These are phyloP conservation scores for Leptinotarsa peninsularis DNA, from an alignment of 2,888 invertebrate genomes.

Conservation along the genomic window DNA sequence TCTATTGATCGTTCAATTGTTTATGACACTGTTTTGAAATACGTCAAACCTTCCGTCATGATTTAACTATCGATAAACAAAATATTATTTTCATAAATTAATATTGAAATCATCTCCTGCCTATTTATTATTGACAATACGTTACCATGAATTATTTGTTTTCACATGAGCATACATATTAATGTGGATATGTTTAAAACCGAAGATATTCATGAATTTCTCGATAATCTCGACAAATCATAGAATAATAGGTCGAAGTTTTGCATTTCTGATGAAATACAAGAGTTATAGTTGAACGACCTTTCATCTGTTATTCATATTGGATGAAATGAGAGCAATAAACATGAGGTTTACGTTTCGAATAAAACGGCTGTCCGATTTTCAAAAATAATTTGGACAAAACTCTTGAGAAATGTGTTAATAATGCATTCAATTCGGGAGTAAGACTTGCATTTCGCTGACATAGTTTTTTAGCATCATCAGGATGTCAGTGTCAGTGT, in stretches of 20 bases:
- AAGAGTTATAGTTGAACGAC: slow-evolving; percentile 17
- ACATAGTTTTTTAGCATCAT: too few species aligned
- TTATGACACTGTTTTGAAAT: background rate
- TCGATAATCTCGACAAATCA: slow-evolving; percentile 8
- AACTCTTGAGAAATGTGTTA: too few species aligned
- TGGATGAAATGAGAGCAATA: background rate
- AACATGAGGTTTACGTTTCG: too few species aligned
- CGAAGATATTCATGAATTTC: slow-evolving; percentile 5
- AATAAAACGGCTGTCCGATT: too few species aligned
- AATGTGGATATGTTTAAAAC: slow-evolving; percentile 34
- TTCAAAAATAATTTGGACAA: too few species aligned
- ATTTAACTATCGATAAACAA: slow-evolving; percentile 40
- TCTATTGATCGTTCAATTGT: background rate
- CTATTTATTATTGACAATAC: slow-evolving; percentile 45
- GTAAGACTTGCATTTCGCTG: too few species aligned
- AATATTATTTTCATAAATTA: slow-evolving; percentile 51
- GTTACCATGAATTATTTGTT: slow-evolving; percentile 49
- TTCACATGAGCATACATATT: slow-evolving; percentile 40
- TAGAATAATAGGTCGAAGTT: slow-evolving; percentile 12
- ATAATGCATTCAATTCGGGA: too few species aligned
- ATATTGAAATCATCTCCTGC: slow-evolving; percentile 50
- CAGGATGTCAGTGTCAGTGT: too few species aligned
- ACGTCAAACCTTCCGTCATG: slow-evolving; percentile 4
- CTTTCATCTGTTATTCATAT: slow-evolving; percentile 11
- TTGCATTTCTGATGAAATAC: slow-evolving; percentile 5